phyloP scores from a whole-genome alignment of 1,140 invertebrate species.

The Formica exsecta region DNA sequence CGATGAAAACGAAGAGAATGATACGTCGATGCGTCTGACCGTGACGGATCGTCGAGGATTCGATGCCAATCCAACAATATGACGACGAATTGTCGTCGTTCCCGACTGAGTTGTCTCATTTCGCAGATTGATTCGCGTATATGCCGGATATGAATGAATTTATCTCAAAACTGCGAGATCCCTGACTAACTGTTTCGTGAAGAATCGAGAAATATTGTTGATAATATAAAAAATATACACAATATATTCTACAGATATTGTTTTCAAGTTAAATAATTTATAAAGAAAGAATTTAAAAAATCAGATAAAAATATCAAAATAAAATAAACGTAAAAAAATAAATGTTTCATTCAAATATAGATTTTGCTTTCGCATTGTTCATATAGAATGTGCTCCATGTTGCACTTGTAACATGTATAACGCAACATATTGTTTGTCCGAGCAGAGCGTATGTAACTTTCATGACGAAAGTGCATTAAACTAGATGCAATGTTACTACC shows the following conservation, averaged over 20 bases:
- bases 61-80: conserved; percentile 57
- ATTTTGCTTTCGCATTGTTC: conserved; percentile 1
- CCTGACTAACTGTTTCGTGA: neutral
- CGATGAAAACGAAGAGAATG: conserved; percentile 51
- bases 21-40: conserved; percentile 44
- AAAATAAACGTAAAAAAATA: neutral
- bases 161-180: conserved; percentile 55
- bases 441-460: conserved; percentile 16
- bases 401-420: neutral
- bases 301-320: neutral
- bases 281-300: neutral
- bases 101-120: conserved; percentile 42
- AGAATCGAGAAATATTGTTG: neutral
- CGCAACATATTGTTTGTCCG: neutral
- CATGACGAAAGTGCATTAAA: conserved; percentile 41
- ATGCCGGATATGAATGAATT: conserved; percentile 41
- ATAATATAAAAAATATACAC: neutral
- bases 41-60: conserved; percentile 64
- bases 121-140: conserved; percentile 61
- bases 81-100: conserved; percentile 64
- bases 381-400: neutral
- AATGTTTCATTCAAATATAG: neutral
- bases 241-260: neutral
- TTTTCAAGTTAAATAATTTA: neutral
- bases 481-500: neutral